Evolutionary conservation across 2,888 invertebrate species (phyloP).

Genomic region (Zelleria hepariella): DNA sequence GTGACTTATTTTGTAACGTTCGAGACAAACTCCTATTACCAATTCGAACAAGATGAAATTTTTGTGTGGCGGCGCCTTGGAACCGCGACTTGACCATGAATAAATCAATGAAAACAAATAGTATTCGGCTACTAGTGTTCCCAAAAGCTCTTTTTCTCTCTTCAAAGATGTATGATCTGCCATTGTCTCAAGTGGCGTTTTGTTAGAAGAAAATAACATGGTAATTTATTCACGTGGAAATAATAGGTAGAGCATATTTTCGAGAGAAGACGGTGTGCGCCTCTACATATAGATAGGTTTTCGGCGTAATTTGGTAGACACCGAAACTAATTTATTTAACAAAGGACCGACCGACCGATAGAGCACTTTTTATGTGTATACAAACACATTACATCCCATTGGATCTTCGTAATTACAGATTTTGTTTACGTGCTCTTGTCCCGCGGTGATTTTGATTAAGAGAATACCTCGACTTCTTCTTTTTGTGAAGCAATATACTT

Average conservation of each 20-base stretch:
- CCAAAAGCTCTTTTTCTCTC: conserved; percentile 38
- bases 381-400: conserved; percentile 49
- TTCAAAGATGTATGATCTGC: conserved; percentile 53
- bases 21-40: conserved; percentile 51
- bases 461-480: not conserved
- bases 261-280: conserved; percentile 51
- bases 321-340: conserved; percentile 74
- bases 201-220: conserved; percentile 52
- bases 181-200: conserved; percentile 58
- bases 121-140: conserved; percentile 67
- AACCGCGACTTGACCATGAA: conserved; percentile 62
- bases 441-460: conserved; percentile 10
- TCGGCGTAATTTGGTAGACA: conserved; percentile 74
- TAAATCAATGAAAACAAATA: conserved; percentile 73
- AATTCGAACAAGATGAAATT: conserved; percentile 54
- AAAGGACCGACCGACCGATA: conserved; percentile 68
- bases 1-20: conserved; percentile 53
- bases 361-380: conserved; percentile 64
- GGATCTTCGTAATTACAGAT: conserved; percentile 38
- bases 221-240: conserved; percentile 57
- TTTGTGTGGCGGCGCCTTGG: conserved; percentile 61
- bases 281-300: conserved; percentile 62
- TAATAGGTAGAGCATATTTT: conserved; percentile 69
- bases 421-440: conserved; percentile 32
- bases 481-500: not conserved